A percentile compares a stretch with the other conserved stretches of the same genome.
Evolutionary conservation across 2,797 vertebrate species (phyloP).

Genomic region (Mus spretus): DNA sequence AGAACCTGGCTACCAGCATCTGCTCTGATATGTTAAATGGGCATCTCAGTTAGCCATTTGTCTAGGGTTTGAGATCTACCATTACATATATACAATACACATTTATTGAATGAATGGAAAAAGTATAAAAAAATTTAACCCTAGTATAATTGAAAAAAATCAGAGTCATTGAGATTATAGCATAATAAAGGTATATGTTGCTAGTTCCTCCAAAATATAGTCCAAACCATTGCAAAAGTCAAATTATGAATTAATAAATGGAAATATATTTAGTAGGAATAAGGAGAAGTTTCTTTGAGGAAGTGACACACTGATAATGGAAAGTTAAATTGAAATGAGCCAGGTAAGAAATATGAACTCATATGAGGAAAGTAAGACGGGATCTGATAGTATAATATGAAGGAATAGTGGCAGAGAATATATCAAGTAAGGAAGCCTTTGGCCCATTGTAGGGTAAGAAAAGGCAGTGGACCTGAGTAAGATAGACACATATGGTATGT

Average conservation of each 20-base stretch:
- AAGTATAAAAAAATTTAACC: background rate
- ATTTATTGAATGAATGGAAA: slow-evolving; percentile 27
- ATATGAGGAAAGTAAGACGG: background rate
- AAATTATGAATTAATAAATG: slow-evolving; percentile 45
- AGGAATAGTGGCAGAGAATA: background rate
- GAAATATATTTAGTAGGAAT: slow-evolving; percentile 37
- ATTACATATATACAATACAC: background rate
- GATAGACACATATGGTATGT: background rate
- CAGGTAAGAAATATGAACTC: background rate
- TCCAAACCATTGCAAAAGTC: slow-evolving; percentile 4
- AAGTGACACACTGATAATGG: slow-evolving; percentile 19
- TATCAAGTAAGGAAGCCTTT: background rate
- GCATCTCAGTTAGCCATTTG: background rate
- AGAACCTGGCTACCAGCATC: background rate
- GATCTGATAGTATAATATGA: background rate
- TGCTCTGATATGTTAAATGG: background rate
- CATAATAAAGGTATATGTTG: background rate
- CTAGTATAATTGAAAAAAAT: slow-evolving; percentile 4
- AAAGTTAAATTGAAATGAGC: slow-evolving; percentile 38
- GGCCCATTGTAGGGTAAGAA: background rate
- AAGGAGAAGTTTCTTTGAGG: background rate
- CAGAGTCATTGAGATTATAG: background rate
- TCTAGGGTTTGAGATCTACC: background rate
- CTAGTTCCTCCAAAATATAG: slow-evolving; percentile 28
- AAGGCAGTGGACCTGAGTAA: background rate